phyloP scores from a whole-genome alignment of 2,113 vertebrate genomes.

The Alces alces region DNA sequence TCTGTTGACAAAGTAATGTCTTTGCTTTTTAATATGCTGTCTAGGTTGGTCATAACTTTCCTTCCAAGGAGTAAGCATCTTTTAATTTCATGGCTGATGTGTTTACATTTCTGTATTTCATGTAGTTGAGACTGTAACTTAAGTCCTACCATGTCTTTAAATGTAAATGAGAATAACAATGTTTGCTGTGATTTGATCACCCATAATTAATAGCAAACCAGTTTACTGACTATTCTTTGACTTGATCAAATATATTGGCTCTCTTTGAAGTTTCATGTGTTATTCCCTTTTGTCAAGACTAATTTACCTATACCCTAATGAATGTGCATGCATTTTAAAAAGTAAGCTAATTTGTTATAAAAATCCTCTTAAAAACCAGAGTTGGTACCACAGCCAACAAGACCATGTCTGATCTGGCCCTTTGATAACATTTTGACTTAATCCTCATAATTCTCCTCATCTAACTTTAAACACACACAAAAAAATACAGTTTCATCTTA shows the following conservation, averaged over 20 bases:
- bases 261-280: not conserved
- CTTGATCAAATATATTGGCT: not conserved
- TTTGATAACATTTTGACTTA: not conserved
- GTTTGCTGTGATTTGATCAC: not conserved
- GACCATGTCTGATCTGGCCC: not conserved
- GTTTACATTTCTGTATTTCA: not conserved
- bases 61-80: not conserved
- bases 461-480: not conserved
- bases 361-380: not conserved
- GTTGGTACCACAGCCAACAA: not conserved
- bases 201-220: not conserved
- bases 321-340: not conserved
- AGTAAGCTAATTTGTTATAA: not conserved
- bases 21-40: not conserved
- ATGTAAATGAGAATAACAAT: not conserved
- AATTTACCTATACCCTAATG: not conserved
- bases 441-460: not conserved
- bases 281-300: not conserved
- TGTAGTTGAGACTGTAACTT: not conserved
- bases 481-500: not conserved
- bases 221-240: not conserved
- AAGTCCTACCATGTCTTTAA: not conserved
- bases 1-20: not conserved
- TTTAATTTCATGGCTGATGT: not conserved
- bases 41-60: not conserved